These are phyloP conservation scores for Calameuta pallipes DNA, from an alignment of 2,888 invertebrate genomes.

Conservation along the genomic window DNA sequence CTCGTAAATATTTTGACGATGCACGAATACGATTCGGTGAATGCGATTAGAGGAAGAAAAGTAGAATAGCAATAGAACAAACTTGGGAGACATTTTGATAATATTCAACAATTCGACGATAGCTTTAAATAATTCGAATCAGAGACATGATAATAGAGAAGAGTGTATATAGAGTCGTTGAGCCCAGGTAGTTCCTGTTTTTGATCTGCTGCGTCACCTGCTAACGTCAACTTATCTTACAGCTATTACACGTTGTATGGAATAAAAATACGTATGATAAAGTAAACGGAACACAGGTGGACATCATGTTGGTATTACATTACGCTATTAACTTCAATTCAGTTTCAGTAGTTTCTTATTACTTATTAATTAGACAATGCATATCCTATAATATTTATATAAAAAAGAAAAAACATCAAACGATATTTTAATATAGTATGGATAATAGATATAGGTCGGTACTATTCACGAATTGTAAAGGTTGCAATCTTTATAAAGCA, in stretches of 20 bases:
- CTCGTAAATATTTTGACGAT: not conserved
- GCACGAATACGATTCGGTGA: not conserved
- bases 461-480: slow-evolving; percentile 27
- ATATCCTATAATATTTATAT: slow-evolving; percentile 46
- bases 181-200: slow-evolving; percentile 43
- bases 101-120: too few species aligned
- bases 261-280: slow-evolving; percentile 45
- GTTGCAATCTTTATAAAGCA: slow-evolving; percentile 42
- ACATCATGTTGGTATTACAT: slow-evolving; percentile 40
- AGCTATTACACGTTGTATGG: slow-evolving; percentile 38
- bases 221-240: slow-evolving; percentile 40
- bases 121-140: too few species aligned
- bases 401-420: slow-evolving; percentile 29
- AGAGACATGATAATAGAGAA: slow-evolving; percentile 6
- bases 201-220: slow-evolving; percentile 50
- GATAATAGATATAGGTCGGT: slow-evolving; percentile 31
- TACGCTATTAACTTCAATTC: slow-evolving; percentile 40
- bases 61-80: too few species aligned
- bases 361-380: slow-evolving; percentile 47
- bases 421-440: slow-evolving; percentile 28
- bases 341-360: slow-evolving; percentile 38
- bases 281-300: slow-evolving; percentile 43
- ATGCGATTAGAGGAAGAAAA: too few species aligned
- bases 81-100: too few species aligned
- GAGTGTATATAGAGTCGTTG: slow-evolving; percentile 39